Base-by-base conservation (phyloP, 2,888 invertebrate species). In the Brachyopa scutellaris region DNA sequence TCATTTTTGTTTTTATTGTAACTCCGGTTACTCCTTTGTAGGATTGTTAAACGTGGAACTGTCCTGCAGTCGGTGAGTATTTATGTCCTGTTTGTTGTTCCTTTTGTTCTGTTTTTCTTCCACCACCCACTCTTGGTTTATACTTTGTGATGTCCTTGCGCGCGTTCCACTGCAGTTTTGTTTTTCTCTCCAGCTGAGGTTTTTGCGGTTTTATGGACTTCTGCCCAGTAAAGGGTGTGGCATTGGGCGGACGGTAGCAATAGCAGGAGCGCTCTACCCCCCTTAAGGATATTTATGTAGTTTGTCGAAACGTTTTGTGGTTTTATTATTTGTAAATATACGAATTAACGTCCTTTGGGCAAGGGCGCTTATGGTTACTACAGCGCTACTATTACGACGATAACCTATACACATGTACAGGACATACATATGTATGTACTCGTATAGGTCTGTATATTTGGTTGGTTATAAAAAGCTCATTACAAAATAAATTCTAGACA, bases 291-390 rank as follows among this genome's bases (percentile, higher is more conserved):
- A 83, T 83, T 83, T 83, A 83, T 83, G 78, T 83, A 83, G 72
- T 83, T 83, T 78, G 80, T 67, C 72, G 82, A 85, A 85, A 73
- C 79, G 74, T 84, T 85, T 84, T 86, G 86, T 59, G 86, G 86
- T 86, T 86, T 85, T 85, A 85, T 85, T 85, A 85, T 85, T 84
- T 85, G 86, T 84, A 85, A 85, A 85, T 85, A 77, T 61, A 73
- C 77, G 78, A 84, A 85, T 84, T 80, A 84, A 70, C 70, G 74
- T 80, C 69, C 80, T 80, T 74, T 72, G 53, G n/a, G 29, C 36
- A 13, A 42, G 29, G 36, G 61, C n/a, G 53, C 70, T 70, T 70
- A 45, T 51, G 57, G 36, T 15, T 40, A 51, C 15, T 70, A 40
- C 38, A 15, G 15, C n/a, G n/a, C n/a, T 21, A 49, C 49, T 11